Evolutionary conservation across 2,113 vertebrate species (phyloP), one percentile per base, ranked within the genome.

Genomic region (Tretioscincus oriximinensis): DNA sequence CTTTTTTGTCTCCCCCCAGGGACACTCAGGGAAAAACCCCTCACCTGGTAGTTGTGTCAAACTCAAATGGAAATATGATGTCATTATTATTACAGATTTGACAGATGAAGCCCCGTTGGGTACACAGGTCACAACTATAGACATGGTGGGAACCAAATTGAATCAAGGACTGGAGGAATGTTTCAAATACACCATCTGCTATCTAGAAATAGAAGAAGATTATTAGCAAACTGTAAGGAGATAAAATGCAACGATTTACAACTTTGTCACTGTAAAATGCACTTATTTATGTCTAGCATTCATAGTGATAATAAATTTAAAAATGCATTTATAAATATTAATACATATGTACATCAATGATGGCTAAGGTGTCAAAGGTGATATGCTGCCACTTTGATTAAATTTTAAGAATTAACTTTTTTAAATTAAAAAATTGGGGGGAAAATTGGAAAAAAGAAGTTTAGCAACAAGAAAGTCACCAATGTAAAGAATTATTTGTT

Each of bases 11-110:
- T 41, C 35, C 35, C 35, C 35, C 35, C 35, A 41, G 35, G 5
- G 35, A 41, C 35, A 12, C 51, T 51, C 28, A 18, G 47, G 68
- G 22, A 41, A 41, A 41, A 41, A 41, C 2, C 35, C 35, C 91
- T 31, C 92, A 99, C 98, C 98, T 96, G 87, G 91, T 90, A 4
- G 97, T 99, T 78, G 89, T 96, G 82, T 98, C 96, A 4, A 99
- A 97, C 94, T 99, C 96, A 0, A 99, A 99, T 69, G 98, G 98
- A 85, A 99, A 99, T 90, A 99, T 97, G 91, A 98, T 98, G 90
- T 96, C 91, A 0, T 94, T 77, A 9, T 91, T 81, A 79, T 96
- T 96, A 90, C 98, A 99, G 82, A 98, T 96, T 94, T 98, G 97
- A 91, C 98, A 99, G 87, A 99, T 97, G 91, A 99, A 99, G 71